Base-by-base conservation (phyloP, 2,113 vertebrate genomes). In the Anguilla rostrata region DNA sequence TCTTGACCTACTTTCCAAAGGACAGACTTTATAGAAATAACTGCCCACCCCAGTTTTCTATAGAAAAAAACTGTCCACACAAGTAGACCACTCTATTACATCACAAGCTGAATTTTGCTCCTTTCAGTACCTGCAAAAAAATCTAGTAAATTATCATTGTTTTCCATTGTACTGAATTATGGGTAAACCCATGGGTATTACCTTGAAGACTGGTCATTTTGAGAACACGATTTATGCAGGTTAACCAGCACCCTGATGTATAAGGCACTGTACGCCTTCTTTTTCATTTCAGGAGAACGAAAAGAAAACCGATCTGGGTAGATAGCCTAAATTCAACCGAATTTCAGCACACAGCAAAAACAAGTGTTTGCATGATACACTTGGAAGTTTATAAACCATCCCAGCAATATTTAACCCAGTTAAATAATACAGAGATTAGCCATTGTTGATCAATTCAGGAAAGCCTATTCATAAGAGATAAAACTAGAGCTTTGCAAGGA, bases 211-310 rank as follows among this genome's bases (percentile, higher is more conserved):
- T 0, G 93, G 91, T 91, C 92, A 89, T 97, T 96, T 94, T 94
- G 90, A 87, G 88, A 94, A n/a, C 60, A 95, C 91, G 94, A 93
- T 94, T 95, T 96, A 95, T 90, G 92, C 26, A 94, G 94, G 95
- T 94, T 96, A 96, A 96, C 94, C 85, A 90, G 95, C 93, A 94
- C 96, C 96, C 90, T 88, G 92, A 93, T 91, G 94, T 96, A 94
- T 93, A 92, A 26, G 60, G 60, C 90, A 94, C 40, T 92, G 84
- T 92, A 87, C 90, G 89, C 88, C 53, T 92, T 91, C 7, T 14
- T 53, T 53, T 92, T 95, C 92, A 93, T 94, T 95, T 94, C 82
- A 93, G 93, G 15, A 66, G 34, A 14, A 83, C 39, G 78, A 85
- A 63, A 3, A 71, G 2, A 8, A 66, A 16, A 39, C 75, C 22